Evolutionary conservation across 2,888 invertebrate species (phyloP).

Genomic region (Acanthosepion pharaonis): DNA sequence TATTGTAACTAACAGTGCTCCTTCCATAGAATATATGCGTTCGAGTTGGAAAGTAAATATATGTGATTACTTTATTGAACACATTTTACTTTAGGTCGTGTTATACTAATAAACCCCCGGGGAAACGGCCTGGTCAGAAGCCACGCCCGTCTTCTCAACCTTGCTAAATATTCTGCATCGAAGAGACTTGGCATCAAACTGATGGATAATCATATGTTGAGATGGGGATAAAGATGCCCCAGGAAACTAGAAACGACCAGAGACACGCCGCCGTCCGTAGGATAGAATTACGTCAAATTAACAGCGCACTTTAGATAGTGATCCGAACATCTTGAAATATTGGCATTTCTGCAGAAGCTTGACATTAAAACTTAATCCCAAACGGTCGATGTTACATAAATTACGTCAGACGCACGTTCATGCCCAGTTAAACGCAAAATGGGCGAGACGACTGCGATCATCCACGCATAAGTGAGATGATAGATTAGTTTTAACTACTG

Average conservation of each 20-base stretch:
- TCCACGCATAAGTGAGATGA: background rate
- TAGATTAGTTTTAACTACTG: background rate
- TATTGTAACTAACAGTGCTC: no score
- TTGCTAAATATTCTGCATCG: background rate
- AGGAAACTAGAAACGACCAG: background rate
- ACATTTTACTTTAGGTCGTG: background rate
- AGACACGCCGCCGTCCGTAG: no score
- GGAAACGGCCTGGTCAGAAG: background rate
- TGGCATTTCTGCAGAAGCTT: background rate
- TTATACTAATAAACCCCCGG: background rate
- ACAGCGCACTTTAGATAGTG: background rate
- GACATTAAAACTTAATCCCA: slow-evolving; percentile 33
- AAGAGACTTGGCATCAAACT: background rate
- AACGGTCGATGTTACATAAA: background rate
- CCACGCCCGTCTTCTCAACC: background rate
- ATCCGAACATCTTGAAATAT: slow-evolving; percentile 33
- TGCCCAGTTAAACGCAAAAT: background rate
- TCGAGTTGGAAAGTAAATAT: background rate
- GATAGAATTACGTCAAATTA: background rate
- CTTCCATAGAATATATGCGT: background rate
- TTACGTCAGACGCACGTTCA: background rate
- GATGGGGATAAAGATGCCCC: background rate
- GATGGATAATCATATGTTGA: background rate
- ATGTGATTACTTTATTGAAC: background rate
- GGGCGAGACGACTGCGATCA: background rate